A percentile compares a stretch with the other conserved stretches of the same genome.
phyloP scores from a whole-genome alignment of 2,888 invertebrate genomes.

The Halocaridina rubra region DNA sequence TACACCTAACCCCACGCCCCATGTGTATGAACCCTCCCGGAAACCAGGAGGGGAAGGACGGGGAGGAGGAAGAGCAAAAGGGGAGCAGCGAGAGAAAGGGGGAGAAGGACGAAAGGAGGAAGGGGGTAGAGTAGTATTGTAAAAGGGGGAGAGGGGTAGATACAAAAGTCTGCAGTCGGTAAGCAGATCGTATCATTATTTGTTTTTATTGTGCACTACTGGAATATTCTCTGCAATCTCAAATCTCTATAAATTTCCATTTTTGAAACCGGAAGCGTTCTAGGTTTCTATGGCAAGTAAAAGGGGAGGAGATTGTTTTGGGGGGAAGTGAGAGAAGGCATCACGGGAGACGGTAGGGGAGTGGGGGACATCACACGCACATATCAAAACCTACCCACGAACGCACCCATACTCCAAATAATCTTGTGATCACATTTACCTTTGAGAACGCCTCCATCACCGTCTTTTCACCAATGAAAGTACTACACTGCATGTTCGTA shows the following conservation, averaged over 20 bases:
- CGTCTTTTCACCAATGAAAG: conserved; percentile 32
- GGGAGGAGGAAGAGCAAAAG: not conserved
- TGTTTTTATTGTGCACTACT: too few relatives aligned
- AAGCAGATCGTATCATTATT: too few relatives aligned
- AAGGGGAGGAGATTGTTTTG: not conserved
- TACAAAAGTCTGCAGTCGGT: too few relatives aligned
- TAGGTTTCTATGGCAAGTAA: too few relatives aligned
- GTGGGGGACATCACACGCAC: conserved; percentile 1
- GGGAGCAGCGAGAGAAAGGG: not conserved
- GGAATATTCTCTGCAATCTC: too few relatives aligned
- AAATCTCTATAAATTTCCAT: too few relatives aligned
- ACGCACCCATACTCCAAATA: not conserved
- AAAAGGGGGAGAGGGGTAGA: not conserved
- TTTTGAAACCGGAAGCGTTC: too few relatives aligned
- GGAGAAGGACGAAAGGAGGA: not conserved
- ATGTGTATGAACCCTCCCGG: not conserved
- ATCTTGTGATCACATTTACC: conserved; percentile 44
- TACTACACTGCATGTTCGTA: conserved; percentile 51
- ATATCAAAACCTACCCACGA: conserved; percentile 5
- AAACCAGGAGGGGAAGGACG: not conserved
- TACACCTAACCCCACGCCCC: conserved; percentile 41
- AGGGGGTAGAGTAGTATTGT: not conserved
- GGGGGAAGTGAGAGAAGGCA: not conserved
- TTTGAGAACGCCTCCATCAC: conserved; percentile 38
- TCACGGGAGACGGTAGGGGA: not conserved